Evolutionary conservation across 2,113 vertebrate genomes (phyloP).

Genomic region (Leptobrachium leishanense): DNA sequence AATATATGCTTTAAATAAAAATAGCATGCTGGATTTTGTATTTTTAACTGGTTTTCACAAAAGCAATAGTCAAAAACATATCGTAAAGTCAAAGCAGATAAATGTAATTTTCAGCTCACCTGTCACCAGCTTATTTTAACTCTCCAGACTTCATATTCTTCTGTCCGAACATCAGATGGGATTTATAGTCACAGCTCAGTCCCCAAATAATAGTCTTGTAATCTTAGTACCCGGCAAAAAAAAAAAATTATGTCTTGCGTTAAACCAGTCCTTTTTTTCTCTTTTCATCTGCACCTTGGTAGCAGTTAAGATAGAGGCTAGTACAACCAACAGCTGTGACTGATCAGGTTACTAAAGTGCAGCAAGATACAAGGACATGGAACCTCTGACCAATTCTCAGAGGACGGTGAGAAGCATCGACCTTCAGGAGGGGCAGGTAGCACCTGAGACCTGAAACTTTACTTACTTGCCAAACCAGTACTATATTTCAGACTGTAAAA

Average conservation of each 20-base stretch:
- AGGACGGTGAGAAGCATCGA: slow-evolving; percentile 4
- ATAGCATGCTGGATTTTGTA: too few relatives aligned
- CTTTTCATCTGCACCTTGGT: neutral
- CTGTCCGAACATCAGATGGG: too few relatives aligned
- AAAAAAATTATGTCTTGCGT: too few relatives aligned
- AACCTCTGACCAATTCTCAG: slow-evolving; percentile 25
- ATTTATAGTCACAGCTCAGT: too few relatives aligned
- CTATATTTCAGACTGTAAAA: too few relatives aligned
- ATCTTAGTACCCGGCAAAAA: neutral
- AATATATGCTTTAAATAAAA: too few relatives aligned
- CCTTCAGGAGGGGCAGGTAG: slow-evolving; percentile 11
- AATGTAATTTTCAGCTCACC: too few relatives aligned
- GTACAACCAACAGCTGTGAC: slow-evolving; percentile 8
- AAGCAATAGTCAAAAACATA: too few relatives aligned
- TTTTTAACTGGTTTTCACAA: too few relatives aligned
- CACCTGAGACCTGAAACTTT: neutral
- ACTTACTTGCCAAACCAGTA: neutral
- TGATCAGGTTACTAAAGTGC: slow-evolving; percentile 36
- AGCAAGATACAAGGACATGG: slow-evolving; percentile 8
- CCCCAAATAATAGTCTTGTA: neutral
- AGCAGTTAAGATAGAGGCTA: neutral
- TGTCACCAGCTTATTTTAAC: too few relatives aligned
- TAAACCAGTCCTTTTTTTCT: neutral
- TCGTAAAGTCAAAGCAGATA: too few relatives aligned
- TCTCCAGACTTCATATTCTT: too few relatives aligned